These are phyloP conservation scores for Heliconius melpomene DNA, from an alignment of 1,140 invertebrate genomes.

Conservation along the genomic window DNA sequence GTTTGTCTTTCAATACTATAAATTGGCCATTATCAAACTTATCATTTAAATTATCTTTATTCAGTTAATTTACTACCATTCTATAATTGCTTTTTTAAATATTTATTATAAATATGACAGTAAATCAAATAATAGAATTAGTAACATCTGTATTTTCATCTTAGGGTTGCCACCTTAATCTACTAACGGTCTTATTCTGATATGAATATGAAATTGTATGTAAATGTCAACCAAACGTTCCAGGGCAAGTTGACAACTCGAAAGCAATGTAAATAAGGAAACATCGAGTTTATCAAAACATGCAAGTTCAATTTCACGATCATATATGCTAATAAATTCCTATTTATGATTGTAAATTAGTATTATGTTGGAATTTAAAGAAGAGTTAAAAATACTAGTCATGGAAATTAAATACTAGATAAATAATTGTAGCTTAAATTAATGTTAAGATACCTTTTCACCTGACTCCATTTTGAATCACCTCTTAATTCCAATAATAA, in stretches of 20 bases:
- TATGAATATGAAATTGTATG: slow-evolving; percentile 76
- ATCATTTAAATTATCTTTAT: too few relatives aligned
- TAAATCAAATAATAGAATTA: not conserved
- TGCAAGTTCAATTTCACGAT: slow-evolving; percentile 46
- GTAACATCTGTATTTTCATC: not conserved
- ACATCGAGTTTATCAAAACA: slow-evolving; percentile 62
- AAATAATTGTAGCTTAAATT: too few relatives aligned
- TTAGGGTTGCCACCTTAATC: slow-evolving; percentile 39
- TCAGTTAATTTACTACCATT: too few relatives aligned
- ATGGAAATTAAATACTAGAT: too few relatives aligned
- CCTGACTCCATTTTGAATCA: too few relatives aligned
- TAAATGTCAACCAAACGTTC: slow-evolving; percentile 68
- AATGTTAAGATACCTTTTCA: too few relatives aligned
- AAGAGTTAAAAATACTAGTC: too few relatives aligned
- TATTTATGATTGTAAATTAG: not conserved
- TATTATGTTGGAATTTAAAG: not conserved
- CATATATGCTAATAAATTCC: not conserved
- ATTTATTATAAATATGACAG: not conserved
- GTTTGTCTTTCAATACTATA: not conserved
- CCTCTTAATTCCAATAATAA: not conserved
- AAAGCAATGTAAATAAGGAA: slow-evolving; percentile 63
- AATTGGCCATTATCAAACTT: not conserved
- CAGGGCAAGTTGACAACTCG: slow-evolving; percentile 65
- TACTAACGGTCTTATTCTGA: slow-evolving; percentile 59
- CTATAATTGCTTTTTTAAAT: too few relatives aligned